A percentile compares a stretch with the other conserved stretches of the same genome.
Evolutionary conservation across 2,797 vertebrate genomes (phyloP).

Genomic region (Xenops minutus): DNA sequence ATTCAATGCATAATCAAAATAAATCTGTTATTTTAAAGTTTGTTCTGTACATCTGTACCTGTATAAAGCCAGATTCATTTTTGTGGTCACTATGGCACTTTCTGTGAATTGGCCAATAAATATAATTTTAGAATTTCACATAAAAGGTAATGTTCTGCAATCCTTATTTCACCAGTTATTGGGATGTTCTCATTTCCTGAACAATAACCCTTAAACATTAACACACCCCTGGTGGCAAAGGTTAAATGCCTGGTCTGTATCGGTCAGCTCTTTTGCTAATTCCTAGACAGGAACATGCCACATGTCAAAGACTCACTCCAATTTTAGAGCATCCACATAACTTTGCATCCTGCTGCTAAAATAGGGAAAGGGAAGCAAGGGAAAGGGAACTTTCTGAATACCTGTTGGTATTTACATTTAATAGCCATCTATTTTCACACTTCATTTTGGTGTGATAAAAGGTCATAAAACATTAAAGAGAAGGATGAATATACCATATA

Average conservation of each 20-base stretch:
- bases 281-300: background rate
- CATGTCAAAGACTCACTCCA: background rate
- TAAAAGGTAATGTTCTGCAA: conserved; percentile 52
- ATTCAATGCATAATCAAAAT: conserved; percentile 68
- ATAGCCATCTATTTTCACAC: background rate
- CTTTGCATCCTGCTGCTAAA: background rate
- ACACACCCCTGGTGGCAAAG: background rate
- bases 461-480: background rate
- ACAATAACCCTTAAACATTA: background rate
- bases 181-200: background rate
- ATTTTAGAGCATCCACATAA: background rate
- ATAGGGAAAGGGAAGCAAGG: background rate
- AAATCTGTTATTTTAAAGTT: conserved; percentile 71
- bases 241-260: background rate
- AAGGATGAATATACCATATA: background rate
- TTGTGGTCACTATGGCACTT: conserved; percentile 75
- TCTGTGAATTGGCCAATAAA: conserved; percentile 84
- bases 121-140: conserved; percentile 83
- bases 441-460: background rate
- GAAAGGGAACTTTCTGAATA: background rate
- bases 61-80: conserved; percentile 73
- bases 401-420: background rate
- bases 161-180: conserved; percentile 27
- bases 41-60: conserved; percentile 71
- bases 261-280: background rate